These are phyloP conservation scores for Hoplias malabaricus DNA, from an alignment of 2,113 vertebrate genomes.

Conservation along the genomic window DNA sequence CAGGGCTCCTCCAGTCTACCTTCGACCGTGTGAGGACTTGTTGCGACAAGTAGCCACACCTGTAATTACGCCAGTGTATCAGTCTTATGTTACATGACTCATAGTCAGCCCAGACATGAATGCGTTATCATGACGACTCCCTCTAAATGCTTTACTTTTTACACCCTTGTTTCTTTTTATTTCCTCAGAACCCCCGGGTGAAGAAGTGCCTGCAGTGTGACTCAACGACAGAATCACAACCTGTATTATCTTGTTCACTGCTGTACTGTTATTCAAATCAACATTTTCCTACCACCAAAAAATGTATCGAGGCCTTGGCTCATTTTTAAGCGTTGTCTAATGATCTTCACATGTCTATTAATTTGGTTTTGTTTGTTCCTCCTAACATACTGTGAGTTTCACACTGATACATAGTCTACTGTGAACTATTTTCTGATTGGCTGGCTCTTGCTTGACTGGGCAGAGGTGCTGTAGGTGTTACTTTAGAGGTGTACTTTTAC, in stretches of 20 bases:
- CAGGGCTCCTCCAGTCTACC: no score
- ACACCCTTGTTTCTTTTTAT: neutral
- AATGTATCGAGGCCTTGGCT: no score
- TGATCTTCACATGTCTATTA: no score
- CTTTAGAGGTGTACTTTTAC: no score
- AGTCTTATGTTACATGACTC: conserved; percentile 1
- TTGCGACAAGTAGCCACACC: conserved; percentile 26
- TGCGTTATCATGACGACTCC: neutral
- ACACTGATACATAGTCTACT: no score
- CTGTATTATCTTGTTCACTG: neutral
- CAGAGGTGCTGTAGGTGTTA: no score
- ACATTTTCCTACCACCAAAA: neutral
- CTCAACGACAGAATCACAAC: neutral
- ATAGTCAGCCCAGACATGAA: neutral
- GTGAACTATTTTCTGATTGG: no score
- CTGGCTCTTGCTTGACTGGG: no score
- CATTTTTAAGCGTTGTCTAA: no score
- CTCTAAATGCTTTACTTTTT: neutral
- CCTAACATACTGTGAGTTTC: no score
- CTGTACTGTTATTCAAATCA: neutral
- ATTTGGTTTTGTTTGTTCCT: no score
- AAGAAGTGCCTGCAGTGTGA: neutral
- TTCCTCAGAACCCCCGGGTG: neutral
- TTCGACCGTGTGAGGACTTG: conserved; percentile 16
- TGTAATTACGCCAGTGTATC: conserved; percentile 14